A percentile compares a stretch with the other conserved stretches of the same genome.
Conservation (phyloP, 2,797 vertebrate species). For the Parotocinclus haroldoi region DNA sequence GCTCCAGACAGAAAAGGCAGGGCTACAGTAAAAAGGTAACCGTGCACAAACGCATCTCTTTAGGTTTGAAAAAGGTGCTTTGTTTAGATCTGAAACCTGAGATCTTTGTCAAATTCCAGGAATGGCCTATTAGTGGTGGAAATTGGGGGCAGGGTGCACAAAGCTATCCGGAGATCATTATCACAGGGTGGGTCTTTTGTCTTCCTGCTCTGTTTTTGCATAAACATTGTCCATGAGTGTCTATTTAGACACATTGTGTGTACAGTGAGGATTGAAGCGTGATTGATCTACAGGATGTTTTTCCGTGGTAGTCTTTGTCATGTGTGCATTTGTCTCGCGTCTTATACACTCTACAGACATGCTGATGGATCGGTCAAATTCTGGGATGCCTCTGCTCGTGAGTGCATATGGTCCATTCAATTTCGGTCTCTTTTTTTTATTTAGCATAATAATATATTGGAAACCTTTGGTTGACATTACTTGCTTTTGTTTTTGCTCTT, state of each 20-base stretch:
- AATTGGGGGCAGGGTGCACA: slow-evolving; percentile 95
- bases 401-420: slow-evolving; percentile 60
- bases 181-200: slow-evolving; percentile 85
- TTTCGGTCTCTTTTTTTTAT: not conserved
- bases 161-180: slow-evolving; percentile 96
- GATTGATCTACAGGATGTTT: too few species aligned
- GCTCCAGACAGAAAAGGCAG: slow-evolving; percentile 92
- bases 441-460: not conserved
- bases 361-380: slow-evolving; percentile 97
- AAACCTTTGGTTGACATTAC: not conserved
- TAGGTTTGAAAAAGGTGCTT: not conserved
- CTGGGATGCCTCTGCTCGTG: slow-evolving; percentile 97
- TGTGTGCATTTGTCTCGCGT: slow-evolving; percentile 12
- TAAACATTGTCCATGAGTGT: not conserved
- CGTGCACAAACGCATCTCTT: not conserved
- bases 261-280: too few species aligned
- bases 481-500: not conserved
- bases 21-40: slow-evolving; percentile 96
- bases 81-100: slow-evolving; percentile 16
- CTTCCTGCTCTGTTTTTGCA: slow-evolving; percentile 1
- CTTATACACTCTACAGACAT: slow-evolving; percentile 87
- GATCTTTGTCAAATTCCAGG: slow-evolving; percentile 68
- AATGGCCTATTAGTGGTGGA: slow-evolving; percentile 95
- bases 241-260: not conserved
- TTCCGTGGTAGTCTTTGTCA: not conserved